These are phyloP conservation scores for Adelges cooleyi DNA, from an alignment of 1,140 invertebrate genomes.

Conservation along the genomic window DNA sequence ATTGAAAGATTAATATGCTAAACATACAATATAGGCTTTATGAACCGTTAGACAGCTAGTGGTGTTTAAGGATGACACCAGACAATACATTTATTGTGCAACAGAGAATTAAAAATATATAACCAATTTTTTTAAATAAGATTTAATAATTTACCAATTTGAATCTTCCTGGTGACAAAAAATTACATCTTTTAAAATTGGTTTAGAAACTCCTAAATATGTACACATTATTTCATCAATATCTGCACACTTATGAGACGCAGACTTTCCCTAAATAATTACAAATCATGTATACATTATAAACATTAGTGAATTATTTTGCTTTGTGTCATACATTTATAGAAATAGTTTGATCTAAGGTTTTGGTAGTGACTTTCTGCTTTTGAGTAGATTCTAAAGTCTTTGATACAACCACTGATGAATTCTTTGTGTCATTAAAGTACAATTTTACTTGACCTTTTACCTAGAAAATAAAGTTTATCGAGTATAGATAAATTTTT, in stretches of 20 bases:
- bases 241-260: conserved; percentile 48
- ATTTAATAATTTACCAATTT: conserved; percentile 63
- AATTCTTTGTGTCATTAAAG: conserved; percentile 50
- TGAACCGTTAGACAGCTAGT: no score
- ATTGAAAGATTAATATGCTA: no score
- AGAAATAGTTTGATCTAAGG: conserved; percentile 56
- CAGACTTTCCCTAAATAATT: neutral
- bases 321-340: conserved; percentile 29
- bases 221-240: conserved; percentile 53
- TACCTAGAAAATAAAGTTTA: conserved; percentile 40
- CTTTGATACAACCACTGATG: conserved; percentile 47
- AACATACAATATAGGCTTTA: no score
- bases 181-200: conserved; percentile 91
- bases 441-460: conserved; percentile 53
- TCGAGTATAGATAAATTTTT: neutral
- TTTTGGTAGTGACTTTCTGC: conserved; percentile 49
- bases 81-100: no score
- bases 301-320: conserved; percentile 3
- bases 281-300: neutral
- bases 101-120: no score
- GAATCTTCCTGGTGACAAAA: conserved; percentile 99
- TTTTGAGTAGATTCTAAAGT: conserved; percentile 50
- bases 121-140: no score
- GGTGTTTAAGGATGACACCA: no score
- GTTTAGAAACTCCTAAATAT: conserved; percentile 77